A percentile compares a stretch with the other conserved stretches of the same genome.
These are phyloP conservation scores for Gymnothorax reevesii DNA, from an alignment of 2,797 vertebrate genomes.

Conservation along the genomic window DNA sequence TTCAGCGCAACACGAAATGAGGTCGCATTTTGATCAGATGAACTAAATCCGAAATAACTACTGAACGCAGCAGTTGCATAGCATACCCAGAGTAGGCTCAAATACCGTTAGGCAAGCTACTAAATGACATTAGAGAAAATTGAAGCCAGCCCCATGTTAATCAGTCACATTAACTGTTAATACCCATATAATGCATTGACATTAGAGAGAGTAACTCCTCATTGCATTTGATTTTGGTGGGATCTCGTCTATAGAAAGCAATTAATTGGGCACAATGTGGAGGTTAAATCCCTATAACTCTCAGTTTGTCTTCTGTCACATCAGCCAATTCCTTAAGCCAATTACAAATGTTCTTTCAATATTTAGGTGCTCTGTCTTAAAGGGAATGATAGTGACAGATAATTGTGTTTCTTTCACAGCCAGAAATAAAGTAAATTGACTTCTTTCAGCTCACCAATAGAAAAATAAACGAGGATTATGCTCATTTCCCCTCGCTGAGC, in stretches of 20 bases:
- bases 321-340: neutral
- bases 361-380: neutral
- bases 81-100: neutral
- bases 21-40: neutral
- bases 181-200: neutral
- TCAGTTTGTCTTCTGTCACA: neutral
- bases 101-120: neutral
- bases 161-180: neutral
- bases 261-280: neutral
- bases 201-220: neutral
- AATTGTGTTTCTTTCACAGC: neutral
- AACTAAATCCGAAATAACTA: neutral
- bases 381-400: neutral
- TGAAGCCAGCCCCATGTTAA: neutral
- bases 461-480: neutral
- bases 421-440: conserved; percentile 1
- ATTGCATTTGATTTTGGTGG: neutral
- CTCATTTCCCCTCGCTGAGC: neutral
- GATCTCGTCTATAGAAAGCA: neutral
- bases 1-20: neutral
- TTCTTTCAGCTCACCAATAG: neutral
- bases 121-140: neutral
- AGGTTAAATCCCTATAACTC: neutral
- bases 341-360: neutral
- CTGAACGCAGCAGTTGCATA: neutral